Conservation (phyloP, 2,888 invertebrate genomes). For the Drepanosiphum platanoidis region DNA sequence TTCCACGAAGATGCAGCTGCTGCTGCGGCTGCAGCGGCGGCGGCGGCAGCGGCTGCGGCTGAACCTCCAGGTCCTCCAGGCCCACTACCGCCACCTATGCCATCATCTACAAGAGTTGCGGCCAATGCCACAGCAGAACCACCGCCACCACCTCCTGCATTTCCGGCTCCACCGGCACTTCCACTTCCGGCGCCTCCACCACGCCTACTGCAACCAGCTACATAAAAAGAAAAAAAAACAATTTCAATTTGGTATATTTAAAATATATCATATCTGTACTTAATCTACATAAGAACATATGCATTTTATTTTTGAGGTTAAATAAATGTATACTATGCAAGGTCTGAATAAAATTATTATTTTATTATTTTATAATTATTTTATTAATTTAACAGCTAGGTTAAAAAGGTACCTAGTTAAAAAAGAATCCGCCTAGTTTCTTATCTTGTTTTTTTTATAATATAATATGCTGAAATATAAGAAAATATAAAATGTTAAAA, state of each 20-base stretch:
- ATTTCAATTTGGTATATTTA: background rate
- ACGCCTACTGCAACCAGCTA: slow-evolving; percentile 63
- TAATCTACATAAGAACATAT: too few relatives aligned
- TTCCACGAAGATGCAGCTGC: slow-evolving; percentile 57
- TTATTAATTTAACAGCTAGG: too few relatives aligned
- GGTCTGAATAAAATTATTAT: background rate
- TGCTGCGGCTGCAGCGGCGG: slow-evolving; percentile 60
- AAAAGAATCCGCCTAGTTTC: too few relatives aligned
- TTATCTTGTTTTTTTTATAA: too few relatives aligned
- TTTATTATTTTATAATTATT: too few relatives aligned
- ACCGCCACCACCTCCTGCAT: slow-evolving; percentile 12
- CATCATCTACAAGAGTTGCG: slow-evolving; percentile 56
- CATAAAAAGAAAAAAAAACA: background rate
- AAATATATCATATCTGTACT: background rate
- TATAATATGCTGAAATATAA: too few relatives aligned
- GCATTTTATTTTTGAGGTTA: too few relatives aligned
- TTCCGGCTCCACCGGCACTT: slow-evolving; percentile 5
- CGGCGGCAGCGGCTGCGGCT: slow-evolving; percentile 64
- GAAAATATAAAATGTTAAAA: too few relatives aligned
- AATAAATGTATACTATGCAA: too few relatives aligned
- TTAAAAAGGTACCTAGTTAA: too few relatives aligned
- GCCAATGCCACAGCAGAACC: slow-evolving; percentile 38
- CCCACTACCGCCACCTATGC: slow-evolving; percentile 67
- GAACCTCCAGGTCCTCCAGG: slow-evolving; percentile 72
- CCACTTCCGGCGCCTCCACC: slow-evolving; percentile 20